Evolutionary conservation across 2,113 vertebrate genomes (phyloP), one percentile per base, ranked within the genome.

Genomic region (Galbula dea): DNA sequence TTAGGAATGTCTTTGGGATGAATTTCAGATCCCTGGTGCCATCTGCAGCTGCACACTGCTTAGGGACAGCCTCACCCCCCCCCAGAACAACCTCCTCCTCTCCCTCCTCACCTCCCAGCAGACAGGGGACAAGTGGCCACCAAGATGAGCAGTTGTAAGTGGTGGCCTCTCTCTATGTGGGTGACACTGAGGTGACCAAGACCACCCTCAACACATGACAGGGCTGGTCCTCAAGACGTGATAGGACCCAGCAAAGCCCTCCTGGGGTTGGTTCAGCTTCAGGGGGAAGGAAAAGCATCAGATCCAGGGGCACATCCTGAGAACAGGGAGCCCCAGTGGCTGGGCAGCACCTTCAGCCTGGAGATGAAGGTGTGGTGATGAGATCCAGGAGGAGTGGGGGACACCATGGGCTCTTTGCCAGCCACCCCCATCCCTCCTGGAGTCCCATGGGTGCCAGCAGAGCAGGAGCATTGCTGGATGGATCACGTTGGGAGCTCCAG

Each of bases 311-410:
- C 32, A 5, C 5, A 0, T 66, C 63, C 21, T 32, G 63, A 66
- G 11, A 9, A 21, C 18, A 5, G 0, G 3, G 27, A 41, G 17
- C 27, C 39, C 4, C 1, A 0, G 20, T 7, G 26, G 5, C 19
- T 16, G n/a, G 10, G 13, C 32, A 58, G 26, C n/a, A 3, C 6
- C 20, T 16, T 41, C 78, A 20, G 7, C 4, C 4, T 6, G 39
- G 49, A 8, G 32, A 11, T 5, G 3, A 8, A 34, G 14, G 11
- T 1, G 11, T 6, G 8, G 6, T 7, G 29, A 9, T 0, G 11
- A 27, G 8, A 37, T 66, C 36, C 7, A 15, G 41, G 41, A 15
- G 41, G 41, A 43, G 41, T 11, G 34, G 30, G 16, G 72, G 58
- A 23, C 30, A 8, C 0, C 39, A 32, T 12, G 2, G n/a, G 52